A percentile compares a stretch with the other conserved stretches of the same genome.
Conservation (phyloP, 2,113 vertebrate genomes). For the Orientallactaga bullata region DNA sequence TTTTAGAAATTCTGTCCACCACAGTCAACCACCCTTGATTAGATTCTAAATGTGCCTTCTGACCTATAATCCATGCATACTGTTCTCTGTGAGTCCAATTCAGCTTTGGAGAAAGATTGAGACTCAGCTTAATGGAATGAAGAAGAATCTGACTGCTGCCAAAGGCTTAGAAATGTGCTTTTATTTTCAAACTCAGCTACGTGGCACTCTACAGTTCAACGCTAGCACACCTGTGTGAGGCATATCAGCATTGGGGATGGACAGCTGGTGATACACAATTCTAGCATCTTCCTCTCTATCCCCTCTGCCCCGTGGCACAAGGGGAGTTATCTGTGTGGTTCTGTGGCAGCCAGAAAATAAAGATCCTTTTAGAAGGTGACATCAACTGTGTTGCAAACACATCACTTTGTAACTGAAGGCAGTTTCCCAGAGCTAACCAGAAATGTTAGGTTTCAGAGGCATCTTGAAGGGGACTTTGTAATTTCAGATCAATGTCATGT, state of each 20-base stretch:
- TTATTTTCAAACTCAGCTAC: constrained; percentile 94
- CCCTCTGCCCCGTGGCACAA: constrained; percentile 83
- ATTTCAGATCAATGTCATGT: constrained; percentile 17
- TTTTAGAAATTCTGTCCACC: constrained; percentile 16
- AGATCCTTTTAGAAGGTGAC: constrained; percentile 87
- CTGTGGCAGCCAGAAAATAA: constrained; percentile 86
- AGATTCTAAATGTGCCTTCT: constrained; percentile 24
- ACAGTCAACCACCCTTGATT: not conserved
- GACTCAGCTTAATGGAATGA: constrained; percentile 54
- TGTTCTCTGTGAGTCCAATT: not conserved
- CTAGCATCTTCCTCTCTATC: constrained; percentile 85
- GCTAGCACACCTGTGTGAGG: constrained; percentile 89
- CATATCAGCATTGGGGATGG: constrained; percentile 87
- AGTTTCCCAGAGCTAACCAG: constrained; percentile 27
- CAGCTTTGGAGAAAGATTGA: not conserved
- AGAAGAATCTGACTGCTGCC: constrained; percentile 56
- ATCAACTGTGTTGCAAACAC: constrained; percentile 77
- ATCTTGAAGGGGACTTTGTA: constrained; percentile 29
- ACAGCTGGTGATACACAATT: constrained; percentile 86
- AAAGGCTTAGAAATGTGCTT: constrained; percentile 85
- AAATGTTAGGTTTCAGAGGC: constrained; percentile 38
- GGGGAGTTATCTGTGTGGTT: constrained; percentile 81
- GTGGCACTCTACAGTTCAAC: constrained; percentile 91
- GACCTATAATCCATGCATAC: not conserved
- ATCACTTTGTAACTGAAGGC: constrained; percentile 2